Evolutionary conservation across 2,797 vertebrate species (phyloP).

Genomic region (Chaenodraco wilsoni): DNA sequence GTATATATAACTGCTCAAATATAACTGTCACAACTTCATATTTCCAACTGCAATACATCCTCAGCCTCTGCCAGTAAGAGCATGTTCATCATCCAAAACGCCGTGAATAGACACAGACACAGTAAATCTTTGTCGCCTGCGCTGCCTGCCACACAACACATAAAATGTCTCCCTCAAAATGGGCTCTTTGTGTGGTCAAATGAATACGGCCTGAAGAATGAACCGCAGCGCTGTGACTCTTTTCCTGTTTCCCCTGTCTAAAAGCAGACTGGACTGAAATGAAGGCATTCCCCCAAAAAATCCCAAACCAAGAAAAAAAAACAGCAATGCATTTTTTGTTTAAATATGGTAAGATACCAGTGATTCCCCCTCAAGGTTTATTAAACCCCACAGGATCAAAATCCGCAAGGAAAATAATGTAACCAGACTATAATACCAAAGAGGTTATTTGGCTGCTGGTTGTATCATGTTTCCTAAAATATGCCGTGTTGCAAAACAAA

Average conservation of each 20-base stretch:
- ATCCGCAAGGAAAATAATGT: conserved; percentile 16
- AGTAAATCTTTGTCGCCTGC: conserved; percentile 77
- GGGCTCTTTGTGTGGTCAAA: conserved; percentile 84
- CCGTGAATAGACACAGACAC: conserved; percentile 72
- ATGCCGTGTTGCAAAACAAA: conserved; percentile 21
- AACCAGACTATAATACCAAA: conserved; percentile 34
- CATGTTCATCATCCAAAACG: conserved; percentile 66
- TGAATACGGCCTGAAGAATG: conserved; percentile 79
- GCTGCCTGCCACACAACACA: conserved; percentile 73
- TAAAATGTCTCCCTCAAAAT: conserved; percentile 81
- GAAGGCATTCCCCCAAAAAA: conserved; percentile 51
- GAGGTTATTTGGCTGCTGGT: conserved; percentile 21
- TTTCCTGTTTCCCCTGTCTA: conserved; percentile 83
- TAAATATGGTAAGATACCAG: conserved; percentile 60
- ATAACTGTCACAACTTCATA: conserved; percentile 31
- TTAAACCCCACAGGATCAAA: conserved; percentile 15
- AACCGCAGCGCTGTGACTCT: conserved; percentile 75
- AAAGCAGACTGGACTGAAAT: conserved; percentile 73
- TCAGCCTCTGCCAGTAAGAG: conserved; percentile 55
- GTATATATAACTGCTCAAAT: conserved; percentile 1
- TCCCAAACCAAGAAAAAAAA: conserved; percentile 65
- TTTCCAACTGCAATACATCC: conserved; percentile 57
- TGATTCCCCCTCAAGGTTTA: conserved; percentile 17
- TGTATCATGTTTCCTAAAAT: conserved; percentile 25
- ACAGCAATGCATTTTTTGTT: conserved; percentile 61